Evolutionary conservation across 2,888 invertebrate genomes (phyloP), one percentile per base, ranked within the genome.

Genomic region (Alviniconcha strummeri): DNA sequence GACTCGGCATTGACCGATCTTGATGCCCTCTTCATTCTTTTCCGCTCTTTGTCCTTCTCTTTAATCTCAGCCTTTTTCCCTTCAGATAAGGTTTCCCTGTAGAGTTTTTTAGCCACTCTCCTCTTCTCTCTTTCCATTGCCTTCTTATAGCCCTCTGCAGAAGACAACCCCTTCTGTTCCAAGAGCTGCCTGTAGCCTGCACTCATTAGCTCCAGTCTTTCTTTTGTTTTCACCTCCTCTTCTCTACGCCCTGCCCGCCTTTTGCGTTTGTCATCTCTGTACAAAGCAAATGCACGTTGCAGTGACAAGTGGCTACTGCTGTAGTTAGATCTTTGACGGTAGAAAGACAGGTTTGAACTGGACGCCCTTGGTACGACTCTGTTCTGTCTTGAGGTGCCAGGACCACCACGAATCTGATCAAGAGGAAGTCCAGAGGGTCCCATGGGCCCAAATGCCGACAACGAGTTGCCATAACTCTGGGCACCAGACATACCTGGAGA

Each of bases 401-500:
- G 56, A 57, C 56, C 11, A 57, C 74, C 81, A 74, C 56, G 36
- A 57, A 52, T 74, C 64, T 74, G 72, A 81, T 54, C 56, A 13
- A 74, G 57, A n/a, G 82, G 74, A 69, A 71, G 80, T 54, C 69
- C 80, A 56, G 69, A 55, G 19, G 69, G 69, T 55, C 69, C 69
- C 71, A 80, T 13, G 80, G 80, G 54, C 69, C 80, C 80, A 64
- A 75, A 82, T 55, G 64, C 19, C 76, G 67, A 75, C 60, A 75
- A 54, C 36, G 74, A 82, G 82, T 82, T 75, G 74, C 75, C 82
- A 76, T 75, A 82, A 64, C 64, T 82, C 74, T 74, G 82, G 75
- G 57, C 74, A 60, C 82, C 82, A 75, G 57, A 75, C 75, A 82
- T 57, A 82, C 82, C 82, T 82, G 82, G 54, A 75, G 82, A 76